These are phyloP conservation scores for Pyrgilauda ruficollis DNA, from an alignment of 2,113 vertebrate species.

Conservation along the genomic window DNA sequence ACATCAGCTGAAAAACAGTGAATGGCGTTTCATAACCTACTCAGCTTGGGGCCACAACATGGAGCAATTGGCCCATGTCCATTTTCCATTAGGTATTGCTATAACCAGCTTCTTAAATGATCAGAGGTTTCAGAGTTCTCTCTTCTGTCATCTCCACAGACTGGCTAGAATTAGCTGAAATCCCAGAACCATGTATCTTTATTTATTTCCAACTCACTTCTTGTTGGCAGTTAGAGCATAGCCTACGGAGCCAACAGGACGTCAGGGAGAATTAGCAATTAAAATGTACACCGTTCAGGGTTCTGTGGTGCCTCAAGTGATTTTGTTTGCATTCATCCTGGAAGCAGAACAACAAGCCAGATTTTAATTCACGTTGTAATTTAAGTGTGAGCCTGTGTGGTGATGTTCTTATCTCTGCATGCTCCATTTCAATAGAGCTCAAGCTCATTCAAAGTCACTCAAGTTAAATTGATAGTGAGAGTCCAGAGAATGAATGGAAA, in stretches of 20 bases:
- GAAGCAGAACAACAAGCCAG: neutral
- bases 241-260: neutral
- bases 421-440: neutral
- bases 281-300: neutral
- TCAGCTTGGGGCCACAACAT: neutral
- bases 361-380: neutral
- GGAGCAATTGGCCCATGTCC: neutral
- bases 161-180: neutral
- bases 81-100: neutral
- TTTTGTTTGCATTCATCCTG: neutral
- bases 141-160: neutral
- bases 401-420: neutral
- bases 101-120: neutral
- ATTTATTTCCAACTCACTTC: neutral
- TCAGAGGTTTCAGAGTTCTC: neutral
- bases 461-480: conserved; percentile 2
- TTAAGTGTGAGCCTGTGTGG: neutral
- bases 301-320: neutral
- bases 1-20: neutral
- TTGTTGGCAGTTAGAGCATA: neutral
- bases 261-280: conserved; percentile 16
- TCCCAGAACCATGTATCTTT: neutral
- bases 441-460: neutral
- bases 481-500: neutral
- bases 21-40: neutral